Evolutionary conservation across 2,797 vertebrate genomes (phyloP).

Genomic region (Arnoldichthys spilopterus): DNA sequence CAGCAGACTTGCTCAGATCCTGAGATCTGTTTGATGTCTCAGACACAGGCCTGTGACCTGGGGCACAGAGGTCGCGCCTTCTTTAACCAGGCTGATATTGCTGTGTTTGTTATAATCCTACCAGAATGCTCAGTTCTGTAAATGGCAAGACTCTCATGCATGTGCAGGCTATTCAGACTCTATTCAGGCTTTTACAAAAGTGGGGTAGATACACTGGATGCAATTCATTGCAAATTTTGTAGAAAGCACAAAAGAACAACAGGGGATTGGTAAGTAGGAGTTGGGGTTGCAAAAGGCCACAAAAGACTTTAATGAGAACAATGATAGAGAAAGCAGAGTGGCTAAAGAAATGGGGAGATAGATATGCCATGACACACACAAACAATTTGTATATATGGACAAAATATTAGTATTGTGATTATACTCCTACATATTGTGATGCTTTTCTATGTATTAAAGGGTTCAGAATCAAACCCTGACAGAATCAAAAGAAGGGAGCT

Average conservation of each 20-base stretch:
- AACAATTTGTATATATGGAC: no score
- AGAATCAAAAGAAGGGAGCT: no score
- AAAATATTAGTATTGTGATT: no score
- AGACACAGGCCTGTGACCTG: conserved; percentile 30
- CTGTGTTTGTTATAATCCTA: conserved; percentile 15
- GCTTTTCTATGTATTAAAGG: no score
- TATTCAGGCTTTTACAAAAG: not conserved
- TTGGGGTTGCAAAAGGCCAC: no score
- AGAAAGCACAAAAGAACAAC: not conserved
- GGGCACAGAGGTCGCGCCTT: conserved; percentile 11
- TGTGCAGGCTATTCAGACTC: not conserved
- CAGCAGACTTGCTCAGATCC: conserved; percentile 45
- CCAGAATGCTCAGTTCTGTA: conserved; percentile 13
- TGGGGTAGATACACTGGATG: not conserved
- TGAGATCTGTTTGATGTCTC: conserved; percentile 51
- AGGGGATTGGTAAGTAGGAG: no score
- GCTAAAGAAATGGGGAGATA: not conserved
- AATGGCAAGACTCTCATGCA: not conserved
- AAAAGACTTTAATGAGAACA: not conserved
- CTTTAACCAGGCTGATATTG: conserved; percentile 20
- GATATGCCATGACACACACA: no score
- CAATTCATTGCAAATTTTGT: not conserved
- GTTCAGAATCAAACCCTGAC: no score
- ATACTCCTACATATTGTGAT: no score
- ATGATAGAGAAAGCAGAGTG: not conserved